Base-by-base conservation (phyloP, 2,797 vertebrate species). In the Gymnothorax reevesii region DNA sequence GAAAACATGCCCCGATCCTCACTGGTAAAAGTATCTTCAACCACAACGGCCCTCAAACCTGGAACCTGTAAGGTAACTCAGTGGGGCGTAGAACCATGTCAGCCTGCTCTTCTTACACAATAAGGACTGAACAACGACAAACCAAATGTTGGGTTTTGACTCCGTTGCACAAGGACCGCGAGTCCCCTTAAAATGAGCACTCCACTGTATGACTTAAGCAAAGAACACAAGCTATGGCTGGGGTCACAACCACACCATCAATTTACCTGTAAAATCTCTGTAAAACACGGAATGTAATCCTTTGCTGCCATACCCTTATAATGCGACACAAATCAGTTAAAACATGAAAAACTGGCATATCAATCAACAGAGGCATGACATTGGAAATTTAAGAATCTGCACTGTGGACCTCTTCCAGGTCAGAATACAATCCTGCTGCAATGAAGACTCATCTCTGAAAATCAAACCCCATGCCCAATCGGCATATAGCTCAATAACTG, bases 231-330 rank as follows among this genome's bases (percentile, higher is more conserved):
- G 52, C 73, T 4, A 15, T 52, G 33, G 33, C 73, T 12, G 6
- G 12, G 52, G 33, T 77, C 73, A 77, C 73, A 33, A 52, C 52
- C 5, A 52, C 13, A 52, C 52, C 73, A 17, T 52, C 73, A 77
- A 77, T 49, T 77, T 77, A 15, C 73, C 42, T 77, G 33, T 77
- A 49, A 17, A 77, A 77, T 77, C 52, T 77, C 73, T 77, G 73
- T 13, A 73, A 77, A 77, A 33, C 49, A 77, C 42, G 52, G 52
- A 77, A 77, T 52, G 73, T 77, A 17, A 49, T 77, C 42, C 20
- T 69, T 69, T 22, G 33, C 12, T 6, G 1, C 33, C 12, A 17
- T 77, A 8, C 8, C 22, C 52, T 77, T 27, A 1, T 71, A 8
- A 25, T 49, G 13, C 52, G 8, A 6, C 73, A 17, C 13, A 33